Percentiles rank a stretch among this genome's conserved stretches.
Conservation (phyloP, 2,113 vertebrate species). For the Halichoerus grypus region DNA sequence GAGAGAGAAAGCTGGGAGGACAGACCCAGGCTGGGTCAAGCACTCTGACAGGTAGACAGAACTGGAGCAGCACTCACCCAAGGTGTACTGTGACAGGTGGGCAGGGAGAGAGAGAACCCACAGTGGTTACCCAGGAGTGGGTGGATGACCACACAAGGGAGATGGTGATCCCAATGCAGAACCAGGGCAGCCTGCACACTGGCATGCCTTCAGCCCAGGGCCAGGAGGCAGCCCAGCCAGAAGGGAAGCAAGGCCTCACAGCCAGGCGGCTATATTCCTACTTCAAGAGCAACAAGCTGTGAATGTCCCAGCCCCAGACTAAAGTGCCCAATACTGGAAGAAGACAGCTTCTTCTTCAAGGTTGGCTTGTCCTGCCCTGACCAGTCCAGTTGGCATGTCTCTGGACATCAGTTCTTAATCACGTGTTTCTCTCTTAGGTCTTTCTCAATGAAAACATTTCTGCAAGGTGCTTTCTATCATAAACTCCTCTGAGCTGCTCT, state of each 20-base stretch:
- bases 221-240: not conserved
- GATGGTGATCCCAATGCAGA: not conserved
- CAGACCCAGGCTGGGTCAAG: not conserved
- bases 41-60: not conserved
- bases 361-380: not conserved
- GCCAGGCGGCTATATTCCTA: conserved; percentile 42
- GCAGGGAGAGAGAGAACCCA: not conserved
- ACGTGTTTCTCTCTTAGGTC: not conserved
- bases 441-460: conserved; percentile 44
- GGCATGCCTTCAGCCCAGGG: not conserved
- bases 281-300: conserved; percentile 29
- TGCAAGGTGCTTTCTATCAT: not conserved
- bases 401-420: not conserved
- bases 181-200: not conserved
- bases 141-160: conserved; percentile 56
- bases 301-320: not conserved
- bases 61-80: not conserved
- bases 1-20: not conserved
- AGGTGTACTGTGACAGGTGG: not conserved
- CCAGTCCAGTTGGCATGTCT: not conserved
- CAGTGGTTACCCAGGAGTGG: not conserved
- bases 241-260: not conserved
- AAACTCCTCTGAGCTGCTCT: not conserved
- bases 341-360: not conserved
- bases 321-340: not conserved